Base-by-base conservation (phyloP, 2,888 invertebrate species). In the Metacarcinus magister region DNA sequence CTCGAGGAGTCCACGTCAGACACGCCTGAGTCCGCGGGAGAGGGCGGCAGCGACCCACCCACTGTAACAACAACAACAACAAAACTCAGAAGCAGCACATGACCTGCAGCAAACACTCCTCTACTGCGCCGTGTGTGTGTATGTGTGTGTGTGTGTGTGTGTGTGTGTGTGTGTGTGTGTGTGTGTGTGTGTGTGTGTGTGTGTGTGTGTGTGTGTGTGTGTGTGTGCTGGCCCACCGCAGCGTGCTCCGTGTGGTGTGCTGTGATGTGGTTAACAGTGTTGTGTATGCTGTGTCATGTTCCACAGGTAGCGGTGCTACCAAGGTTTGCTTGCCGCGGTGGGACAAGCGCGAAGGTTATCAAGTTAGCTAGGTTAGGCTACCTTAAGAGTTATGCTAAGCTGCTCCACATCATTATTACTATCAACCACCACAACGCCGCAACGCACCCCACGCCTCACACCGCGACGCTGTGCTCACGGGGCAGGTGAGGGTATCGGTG, bases 1-100 rank as follows among this genome's bases (percentile, higher is more conserved):
- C 99, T 99, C 97, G 99, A 99, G 97, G 99, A 99, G 98, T 99
- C 99, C 97, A 99, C 99, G 98, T 99, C 99, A 96, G 99, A 99
- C 95, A 99, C 99, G 97, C 99, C 99, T 97, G 99, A 99, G 98
- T 99, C 99, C 95, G 99, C 99, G 97, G 99, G 99, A 98, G 99
- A 99, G 95, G 99, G 99, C 97, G 99, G 99, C 97, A 99, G 98
- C 97, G 99, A 99, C 98, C 99, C 99, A 75, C 96, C 96, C 67
- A 96, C 97, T 97, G 97, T 16, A 48, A 93, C 90, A 43, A 32
- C 92, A 96, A 94, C 32, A 91, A 94, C 93, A 95, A 43, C 82
- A 92, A 19, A 28, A 44, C 89, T 60, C 54, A 32, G 82, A 92
- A 93, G 43, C 90, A 90, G 60, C 89, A 93, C 60, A 91, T 94